Evolutionary conservation across 1,140 invertebrate species (phyloP), one percentile per base, ranked within the genome.

Genomic region (Lethrus apterus): DNA sequence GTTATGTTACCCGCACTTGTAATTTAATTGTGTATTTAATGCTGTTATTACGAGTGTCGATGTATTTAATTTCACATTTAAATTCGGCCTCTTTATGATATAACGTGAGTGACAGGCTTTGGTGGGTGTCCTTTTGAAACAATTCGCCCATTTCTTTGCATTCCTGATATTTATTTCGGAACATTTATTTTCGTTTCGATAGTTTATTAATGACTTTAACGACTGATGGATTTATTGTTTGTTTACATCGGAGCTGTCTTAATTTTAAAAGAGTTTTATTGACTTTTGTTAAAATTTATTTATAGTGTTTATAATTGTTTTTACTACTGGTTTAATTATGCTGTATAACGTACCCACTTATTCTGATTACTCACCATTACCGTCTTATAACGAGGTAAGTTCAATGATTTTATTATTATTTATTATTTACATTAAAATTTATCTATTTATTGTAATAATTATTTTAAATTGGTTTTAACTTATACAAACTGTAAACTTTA

Each of bases 11-110:
- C 32, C 13, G 36, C 33, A 31, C 45, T 54, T 46, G 46, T 55
- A 51, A 55, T 55, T 55, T 51, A 55, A 51, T 51, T 55, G 49
- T 55, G 41, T 50, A 51, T 42, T 55, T 54, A 47, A 50, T 33
- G 41, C 44, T 47, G 47, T 48, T 54, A 54, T 50, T 54, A 50
- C 46, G 41, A 50, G 44, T 48, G 42, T 30, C n/a, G 33, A 46
- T 35, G 35, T 42, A 21, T 40, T 38, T 46, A 17, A 51, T 51
- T 51, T 42, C 38, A 51, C 34, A 24, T 51, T 48, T 43, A 47
- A 46, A 51, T 46, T 44, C 5, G 26, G n/a, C 11, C 17, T 35
- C 17, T 45, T 33, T 24, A 14, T 17, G 14, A 14, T 40, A 24
- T 14, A 40, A 13, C 13, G 14, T 19, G 21, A 24, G 17, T 24